phyloP scores from a whole-genome alignment of 2,113 vertebrate genomes.

The Pogonocichla stellata region DNA sequence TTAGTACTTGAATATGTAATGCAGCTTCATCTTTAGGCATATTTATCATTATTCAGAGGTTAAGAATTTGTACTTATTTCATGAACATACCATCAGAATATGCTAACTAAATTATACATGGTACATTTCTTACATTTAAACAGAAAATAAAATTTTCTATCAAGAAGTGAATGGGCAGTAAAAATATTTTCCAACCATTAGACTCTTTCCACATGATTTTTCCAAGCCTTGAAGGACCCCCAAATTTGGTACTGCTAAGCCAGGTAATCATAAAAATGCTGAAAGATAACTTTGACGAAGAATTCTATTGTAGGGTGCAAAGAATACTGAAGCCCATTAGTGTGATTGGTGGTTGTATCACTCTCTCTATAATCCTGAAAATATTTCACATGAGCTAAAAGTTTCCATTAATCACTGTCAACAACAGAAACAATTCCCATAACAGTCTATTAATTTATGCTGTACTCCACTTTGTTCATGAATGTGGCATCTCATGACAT shows the following conservation, averaged over 20 bases:
- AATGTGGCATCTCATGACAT: background rate
- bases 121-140: background rate
- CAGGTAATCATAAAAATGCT: background rate
- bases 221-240: background rate
- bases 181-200: background rate
- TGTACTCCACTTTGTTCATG: background rate
- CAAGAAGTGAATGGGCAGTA: background rate
- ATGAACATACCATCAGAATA: background rate
- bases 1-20: background rate
- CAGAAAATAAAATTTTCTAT: background rate
- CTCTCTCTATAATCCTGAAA: background rate
- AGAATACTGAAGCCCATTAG: background rate
- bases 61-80: background rate
- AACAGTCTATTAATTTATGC: background rate
- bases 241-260: background rate
- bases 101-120: background rate
- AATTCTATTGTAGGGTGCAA: background rate
- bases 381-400: background rate
- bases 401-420: slow-evolving; percentile 31
- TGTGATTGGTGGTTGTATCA: background rate
- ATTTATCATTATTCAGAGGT: background rate
- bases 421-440: background rate
- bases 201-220: background rate
- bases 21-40: background rate
- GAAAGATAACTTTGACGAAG: background rate